These are phyloP conservation scores for Tragelaphus strepsiceros DNA, from an alignment of 2,113 vertebrate species.

Conservation along the genomic window DNA sequence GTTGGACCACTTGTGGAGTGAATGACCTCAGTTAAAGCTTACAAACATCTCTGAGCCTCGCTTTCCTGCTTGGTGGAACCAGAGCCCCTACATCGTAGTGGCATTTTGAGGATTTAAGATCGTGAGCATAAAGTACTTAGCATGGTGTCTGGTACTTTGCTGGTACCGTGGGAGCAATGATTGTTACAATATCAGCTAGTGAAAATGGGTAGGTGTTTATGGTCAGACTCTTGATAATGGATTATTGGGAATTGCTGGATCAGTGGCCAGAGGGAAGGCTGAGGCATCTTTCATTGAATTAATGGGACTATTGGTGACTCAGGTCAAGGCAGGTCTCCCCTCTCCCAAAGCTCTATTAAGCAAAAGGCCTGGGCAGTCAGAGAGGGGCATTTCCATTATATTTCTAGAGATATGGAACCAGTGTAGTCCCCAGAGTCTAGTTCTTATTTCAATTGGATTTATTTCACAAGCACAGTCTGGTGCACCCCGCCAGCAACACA, in stretches of 20 bases:
- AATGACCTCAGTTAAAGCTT: background rate
- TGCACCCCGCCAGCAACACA: background rate
- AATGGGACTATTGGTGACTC: background rate
- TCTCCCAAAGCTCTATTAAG: background rate
- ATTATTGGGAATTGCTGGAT: background rate
- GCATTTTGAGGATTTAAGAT: background rate
- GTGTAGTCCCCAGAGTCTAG: background rate
- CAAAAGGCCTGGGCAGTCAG: background rate
- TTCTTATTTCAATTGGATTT: constrained; percentile 48
- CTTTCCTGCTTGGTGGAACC: background rate
- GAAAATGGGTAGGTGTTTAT: background rate
- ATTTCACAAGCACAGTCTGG: background rate
- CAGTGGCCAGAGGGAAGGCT: background rate
- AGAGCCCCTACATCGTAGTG: background rate
- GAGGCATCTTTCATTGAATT: background rate
- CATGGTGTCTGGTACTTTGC: fast-evolving
- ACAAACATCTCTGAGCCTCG: background rate
- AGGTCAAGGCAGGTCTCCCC: background rate
- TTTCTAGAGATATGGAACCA: background rate
- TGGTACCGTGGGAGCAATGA: background rate
- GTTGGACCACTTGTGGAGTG: background rate
- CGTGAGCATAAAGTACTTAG: background rate
- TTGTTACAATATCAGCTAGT: background rate
- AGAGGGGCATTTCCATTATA: background rate
- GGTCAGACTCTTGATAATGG: background rate